These are phyloP conservation scores for Stegana nigrithorax DNA, from an alignment of 2,888 invertebrate species.

Conservation along the genomic window DNA sequence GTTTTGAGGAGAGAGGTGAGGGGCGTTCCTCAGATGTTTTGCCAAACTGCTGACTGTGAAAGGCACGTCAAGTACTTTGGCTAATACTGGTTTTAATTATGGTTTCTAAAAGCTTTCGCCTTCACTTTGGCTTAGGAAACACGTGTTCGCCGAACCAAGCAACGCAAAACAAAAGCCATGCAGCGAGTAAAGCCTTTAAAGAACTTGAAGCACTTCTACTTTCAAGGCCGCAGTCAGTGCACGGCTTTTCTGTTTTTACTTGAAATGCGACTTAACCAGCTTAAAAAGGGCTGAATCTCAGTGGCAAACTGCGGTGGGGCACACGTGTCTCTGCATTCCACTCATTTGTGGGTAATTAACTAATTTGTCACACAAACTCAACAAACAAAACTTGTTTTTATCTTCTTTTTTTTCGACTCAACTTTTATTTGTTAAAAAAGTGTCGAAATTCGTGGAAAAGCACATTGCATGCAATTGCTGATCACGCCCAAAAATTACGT, in stretches of 20 bases:
- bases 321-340: no score
- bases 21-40: constrained; percentile 52
- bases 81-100: constrained; percentile 49
- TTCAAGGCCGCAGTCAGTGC: no score
- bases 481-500: constrained; percentile 40
- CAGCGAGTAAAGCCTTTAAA: no score
- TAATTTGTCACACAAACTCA: constrained; percentile 60
- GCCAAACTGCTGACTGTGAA: constrained; percentile 35
- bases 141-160: constrained; percentile 34
- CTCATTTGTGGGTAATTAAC: constrained; percentile 53
- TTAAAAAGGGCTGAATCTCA: no score
- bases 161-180: constrained; percentile 5
- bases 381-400: constrained; percentile 41
- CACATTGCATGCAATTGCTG: constrained; percentile 46
- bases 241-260: no score
- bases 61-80: constrained; percentile 41
- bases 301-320: no score
- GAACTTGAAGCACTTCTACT: no score
- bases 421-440: not conserved
- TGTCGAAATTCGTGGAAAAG: not conserved
- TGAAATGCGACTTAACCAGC: no score
- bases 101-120: constrained; percentile 29
- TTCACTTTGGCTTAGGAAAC: no score
- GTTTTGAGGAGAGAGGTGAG: no score
- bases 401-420: not conserved